A percentile compares a stretch with the other conserved stretches of the same genome.
Conservation (phyloP, 1,140 invertebrate genomes). For the Lordiphosa clarofinis region DNA sequence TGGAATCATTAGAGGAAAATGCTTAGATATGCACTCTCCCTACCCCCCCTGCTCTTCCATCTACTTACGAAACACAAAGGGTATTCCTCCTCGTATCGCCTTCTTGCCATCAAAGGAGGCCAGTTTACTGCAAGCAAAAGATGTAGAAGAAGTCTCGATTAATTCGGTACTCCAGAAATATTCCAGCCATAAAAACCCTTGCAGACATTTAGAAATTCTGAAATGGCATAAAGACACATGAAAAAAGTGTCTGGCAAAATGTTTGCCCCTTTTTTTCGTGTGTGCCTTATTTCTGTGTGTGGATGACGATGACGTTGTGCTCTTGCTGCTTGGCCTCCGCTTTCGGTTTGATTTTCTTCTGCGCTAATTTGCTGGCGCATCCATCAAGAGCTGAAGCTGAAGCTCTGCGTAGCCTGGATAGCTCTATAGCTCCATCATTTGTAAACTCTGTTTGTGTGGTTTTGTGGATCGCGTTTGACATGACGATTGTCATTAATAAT, state of each 20-base stretch:
- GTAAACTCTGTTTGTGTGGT: constrained; percentile 25
- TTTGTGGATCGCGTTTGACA: constrained; percentile 37
- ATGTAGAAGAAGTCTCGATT: constrained; percentile 48
- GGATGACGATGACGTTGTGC: constrained; percentile 24
- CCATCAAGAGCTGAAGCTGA: constrained; percentile 47
- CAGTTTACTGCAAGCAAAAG: constrained; percentile 88
- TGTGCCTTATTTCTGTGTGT: constrained; percentile 34
- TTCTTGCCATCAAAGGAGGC: constrained; percentile 97
- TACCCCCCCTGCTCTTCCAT: not conserved
- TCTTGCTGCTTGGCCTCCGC: constrained; percentile 9
- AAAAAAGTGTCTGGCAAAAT: constrained; percentile 73
- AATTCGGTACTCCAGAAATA: constrained; percentile 50
- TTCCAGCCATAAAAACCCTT: constrained; percentile 56
- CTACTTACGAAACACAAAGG: constrained; percentile 97
- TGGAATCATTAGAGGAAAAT: constrained; percentile 72
- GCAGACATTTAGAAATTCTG: constrained; percentile 74
- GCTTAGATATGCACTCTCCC: not conserved
- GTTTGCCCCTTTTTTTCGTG: constrained; percentile 49
- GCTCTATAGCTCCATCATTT: constrained; percentile 41
- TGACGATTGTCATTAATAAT: constrained; percentile 39
- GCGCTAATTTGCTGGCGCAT: constrained; percentile 71
- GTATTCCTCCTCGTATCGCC: constrained; percentile 95
- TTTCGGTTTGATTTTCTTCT: constrained; percentile 50
- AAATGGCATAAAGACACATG: constrained; percentile 37
- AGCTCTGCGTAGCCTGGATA: constrained; percentile 18